Percentiles rank a stretch among this genome's conserved stretches.
Conservation (phyloP, 1,140 invertebrate genomes). For the Heterodera schachtii region DNA sequence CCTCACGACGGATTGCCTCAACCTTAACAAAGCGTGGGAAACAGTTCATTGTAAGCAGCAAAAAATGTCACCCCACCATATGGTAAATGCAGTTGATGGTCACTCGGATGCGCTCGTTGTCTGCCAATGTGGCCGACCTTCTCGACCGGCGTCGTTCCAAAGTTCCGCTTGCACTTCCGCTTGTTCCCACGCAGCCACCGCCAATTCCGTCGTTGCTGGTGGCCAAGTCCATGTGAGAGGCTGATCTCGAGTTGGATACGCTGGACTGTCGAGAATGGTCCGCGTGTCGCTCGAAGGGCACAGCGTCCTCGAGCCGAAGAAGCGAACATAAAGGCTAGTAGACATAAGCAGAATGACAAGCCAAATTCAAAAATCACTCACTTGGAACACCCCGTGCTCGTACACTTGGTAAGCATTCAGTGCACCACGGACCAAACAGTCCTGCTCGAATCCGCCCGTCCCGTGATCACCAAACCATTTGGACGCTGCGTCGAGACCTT, state of each 20-base stretch:
- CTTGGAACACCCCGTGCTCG: slow-evolving; percentile 50
- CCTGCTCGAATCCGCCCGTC: slow-evolving; percentile 55
- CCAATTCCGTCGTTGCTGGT: slow-evolving; percentile 8
- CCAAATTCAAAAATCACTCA: slow-evolving; percentile 16
- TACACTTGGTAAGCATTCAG: slow-evolving; percentile 58
- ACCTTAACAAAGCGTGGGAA: slow-evolving; percentile 1
- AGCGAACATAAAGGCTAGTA: slow-evolving; percentile 49
- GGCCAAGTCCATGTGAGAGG: slow-evolving; percentile 54
- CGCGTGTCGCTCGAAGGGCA: slow-evolving; percentile 46
- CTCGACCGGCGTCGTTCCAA: slow-evolving; percentile 37
- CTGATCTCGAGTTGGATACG: slow-evolving; percentile 49
- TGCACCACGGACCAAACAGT: slow-evolving; percentile 48
- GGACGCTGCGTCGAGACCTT: neutral
- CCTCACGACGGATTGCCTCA: slow-evolving; percentile 55
- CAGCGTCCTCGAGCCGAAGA: slow-evolving; percentile 46
- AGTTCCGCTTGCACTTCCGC: slow-evolving; percentile 17
- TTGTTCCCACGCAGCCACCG: neutral
- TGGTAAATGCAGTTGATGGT: slow-evolving; percentile 58
- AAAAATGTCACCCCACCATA: slow-evolving; percentile 39
- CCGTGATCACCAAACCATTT: slow-evolving; percentile 37
- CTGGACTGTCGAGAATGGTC: slow-evolving; percentile 33
- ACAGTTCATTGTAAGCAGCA: too few species aligned
- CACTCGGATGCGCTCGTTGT: slow-evolving; percentile 60
- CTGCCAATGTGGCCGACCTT: slow-evolving; percentile 55
- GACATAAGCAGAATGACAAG: neutral